Conservation (phyloP, 2,888 invertebrate species). For the Cerastis leucographa region DNA sequence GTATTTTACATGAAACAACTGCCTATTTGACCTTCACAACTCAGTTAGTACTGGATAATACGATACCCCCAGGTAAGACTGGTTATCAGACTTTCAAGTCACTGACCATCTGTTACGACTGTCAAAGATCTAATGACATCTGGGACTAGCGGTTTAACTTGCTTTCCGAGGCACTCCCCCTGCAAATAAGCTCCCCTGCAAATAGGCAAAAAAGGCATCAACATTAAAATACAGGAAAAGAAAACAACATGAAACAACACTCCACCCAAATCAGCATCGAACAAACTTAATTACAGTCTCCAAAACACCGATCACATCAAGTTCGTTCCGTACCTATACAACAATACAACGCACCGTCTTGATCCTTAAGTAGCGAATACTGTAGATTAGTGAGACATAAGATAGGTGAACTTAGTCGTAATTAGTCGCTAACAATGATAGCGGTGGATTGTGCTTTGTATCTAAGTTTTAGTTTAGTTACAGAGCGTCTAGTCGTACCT, state of each 20-base stretch:
- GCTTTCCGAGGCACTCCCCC: too few relatives aligned
- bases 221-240: background rate
- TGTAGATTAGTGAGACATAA: conserved; percentile 56
- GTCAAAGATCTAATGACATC: too few relatives aligned
- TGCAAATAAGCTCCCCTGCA: too few relatives aligned
- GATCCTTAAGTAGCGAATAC: conserved; percentile 47
- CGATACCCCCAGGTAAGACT: too few relatives aligned
- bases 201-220: too few relatives aligned
- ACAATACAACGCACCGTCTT: conserved; percentile 25
- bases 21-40: too few relatives aligned
- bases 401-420: conserved; percentile 61
- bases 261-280: background rate
- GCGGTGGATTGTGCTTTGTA: conserved; percentile 47
- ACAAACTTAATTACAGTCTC: conserved; percentile 26
- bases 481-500: conserved; percentile 49
- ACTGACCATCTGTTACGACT: too few relatives aligned
- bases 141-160: too few relatives aligned
- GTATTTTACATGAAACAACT: too few relatives aligned
- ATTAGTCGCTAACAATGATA: conserved; percentile 58
- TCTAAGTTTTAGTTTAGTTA: conserved; percentile 48
- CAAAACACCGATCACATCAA: conserved; percentile 40
- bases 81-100: too few relatives aligned
- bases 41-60: too few relatives aligned
- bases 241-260: background rate
- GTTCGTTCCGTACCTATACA: conserved; percentile 23